phyloP scores from a whole-genome alignment of 53 echinoderm and acorn worm species.

The Paracentrotus lividus region DNA sequence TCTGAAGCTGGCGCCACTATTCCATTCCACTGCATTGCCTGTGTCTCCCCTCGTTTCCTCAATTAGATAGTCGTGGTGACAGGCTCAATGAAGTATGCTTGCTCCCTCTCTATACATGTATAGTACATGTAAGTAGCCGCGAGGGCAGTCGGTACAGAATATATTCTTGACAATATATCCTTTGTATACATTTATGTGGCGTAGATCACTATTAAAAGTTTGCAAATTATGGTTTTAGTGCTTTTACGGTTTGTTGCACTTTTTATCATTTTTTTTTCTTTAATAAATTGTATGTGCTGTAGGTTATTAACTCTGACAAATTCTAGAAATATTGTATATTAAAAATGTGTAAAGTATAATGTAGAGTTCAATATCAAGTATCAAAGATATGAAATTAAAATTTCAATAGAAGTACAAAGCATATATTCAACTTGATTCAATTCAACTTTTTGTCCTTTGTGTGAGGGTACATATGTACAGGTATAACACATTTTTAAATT shows the following conservation, averaged over 20 bases:
- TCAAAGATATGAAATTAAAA: no score
- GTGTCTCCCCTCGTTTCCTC: constrained; percentile 50
- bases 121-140: no score
- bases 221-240: neutral
- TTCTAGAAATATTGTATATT: no score
- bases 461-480: no score
- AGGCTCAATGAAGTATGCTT: neutral
- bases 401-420: no score
- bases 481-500: no score
- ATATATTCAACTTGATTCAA: no score
- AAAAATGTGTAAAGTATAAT: no score
- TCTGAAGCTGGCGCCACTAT: constrained; percentile 30
- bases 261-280: neutral
- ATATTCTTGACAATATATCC: neutral
- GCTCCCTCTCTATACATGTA: neutral
- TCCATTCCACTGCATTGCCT: constrained; percentile 22
- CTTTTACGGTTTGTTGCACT: neutral
- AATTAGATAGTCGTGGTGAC: constrained; percentile 52
- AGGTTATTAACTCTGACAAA: no score
- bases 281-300: no score
- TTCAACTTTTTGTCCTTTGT: no score
- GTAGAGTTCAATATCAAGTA: no score
- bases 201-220: neutral
- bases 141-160: neutral
- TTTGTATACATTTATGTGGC: neutral